Base-by-base conservation (phyloP, 2,888 invertebrate species). In the Apamea anceps region DNA sequence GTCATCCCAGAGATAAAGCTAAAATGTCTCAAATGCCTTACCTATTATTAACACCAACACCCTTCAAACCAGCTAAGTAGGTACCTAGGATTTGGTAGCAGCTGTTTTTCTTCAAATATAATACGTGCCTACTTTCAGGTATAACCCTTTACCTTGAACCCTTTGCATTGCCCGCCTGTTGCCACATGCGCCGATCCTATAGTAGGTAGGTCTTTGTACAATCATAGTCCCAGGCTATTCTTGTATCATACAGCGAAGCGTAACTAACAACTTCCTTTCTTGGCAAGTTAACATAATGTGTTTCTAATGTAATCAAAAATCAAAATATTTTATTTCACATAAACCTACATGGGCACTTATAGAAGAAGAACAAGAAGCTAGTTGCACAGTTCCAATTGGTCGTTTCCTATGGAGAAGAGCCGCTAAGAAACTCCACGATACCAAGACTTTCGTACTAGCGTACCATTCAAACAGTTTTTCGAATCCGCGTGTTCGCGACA, bases 191-290 rank as follows among this genome's bases (percentile, higher is more conserved):
- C 45, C 67, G 75, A 57, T 75, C 45, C 25, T 28, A 76, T 60
- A 51, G 28, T n/a, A 67, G n/a, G 7, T 25, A 45, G 7, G 21
- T 70, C 32, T 62, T 54, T 13, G 18, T 13, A 45, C 42, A 8
- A 1, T 21, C 15, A 67, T 18, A 25, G 25, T 72, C 21, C n/a
- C 48, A 6, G 12, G 28, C 25, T 54, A 54, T 68, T 62, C 21
- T 67, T 45, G 42, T 71, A 32, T 5, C 37, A 6, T 7, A 48
- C 21, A 78, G 66, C 57, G 57, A 13, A 51, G 32, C 51, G 37
- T 72, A 37, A 65, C 5, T 12, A 60, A 57, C 65, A 18, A 66
- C 37, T 66, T 78, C 74, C 32, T 45, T 74, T 62, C 62, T 57
- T 51, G 5, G 25, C 54, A 54, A 25, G 62, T 48, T 63, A 37